A percentile compares a stretch with the other conserved stretches of the same genome.
Conservation (phyloP, 1,140 invertebrate species). For the Drosophila micromelanica region DNA sequence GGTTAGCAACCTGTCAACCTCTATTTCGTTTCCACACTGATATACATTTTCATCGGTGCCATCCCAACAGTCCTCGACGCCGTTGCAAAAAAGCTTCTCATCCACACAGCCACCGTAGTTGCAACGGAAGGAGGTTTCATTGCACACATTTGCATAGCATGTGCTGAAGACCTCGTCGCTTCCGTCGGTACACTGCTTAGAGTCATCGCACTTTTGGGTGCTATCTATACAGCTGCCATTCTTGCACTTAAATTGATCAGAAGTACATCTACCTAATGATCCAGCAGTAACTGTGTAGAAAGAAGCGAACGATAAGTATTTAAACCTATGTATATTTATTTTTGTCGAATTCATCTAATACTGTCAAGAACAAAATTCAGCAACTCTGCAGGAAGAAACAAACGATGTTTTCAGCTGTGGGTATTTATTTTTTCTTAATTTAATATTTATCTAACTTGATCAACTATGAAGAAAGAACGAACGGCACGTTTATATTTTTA, state of each 20-base stretch:
- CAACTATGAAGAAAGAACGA: too few species aligned
- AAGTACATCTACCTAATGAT: background rate
- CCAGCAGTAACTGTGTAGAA: background rate
- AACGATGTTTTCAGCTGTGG: too few species aligned
- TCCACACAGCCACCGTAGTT: slow-evolving; percentile 44
- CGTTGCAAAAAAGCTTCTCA: background rate
- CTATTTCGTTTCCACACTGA: background rate
- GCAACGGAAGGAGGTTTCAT: slow-evolving; percentile 15
- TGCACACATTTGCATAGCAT: slow-evolving; percentile 15
- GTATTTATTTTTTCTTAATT: too few species aligned
- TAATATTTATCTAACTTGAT: too few species aligned
- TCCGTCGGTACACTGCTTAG: slow-evolving; percentile 87
- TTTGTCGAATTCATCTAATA: too few species aligned
- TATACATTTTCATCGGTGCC: slow-evolving; percentile 35
- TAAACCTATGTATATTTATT: too few species aligned
- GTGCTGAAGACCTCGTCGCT: slow-evolving; percentile 87
- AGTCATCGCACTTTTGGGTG: slow-evolving; percentile 37
- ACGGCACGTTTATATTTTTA: too few species aligned
- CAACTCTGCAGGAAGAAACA: background rate
- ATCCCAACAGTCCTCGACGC: slow-evolving; percentile 29
- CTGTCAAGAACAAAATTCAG: too few species aligned
- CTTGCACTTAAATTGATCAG: slow-evolving; percentile 8
- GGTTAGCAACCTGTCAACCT: background rate
- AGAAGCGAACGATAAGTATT: background rate
- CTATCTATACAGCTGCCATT: background rate